Percentiles rank a stretch among this genome's conserved stretches.
These are phyloP conservation scores for Ia io DNA, from an alignment of 2,113 vertebrate species.

Conservation along the genomic window DNA sequence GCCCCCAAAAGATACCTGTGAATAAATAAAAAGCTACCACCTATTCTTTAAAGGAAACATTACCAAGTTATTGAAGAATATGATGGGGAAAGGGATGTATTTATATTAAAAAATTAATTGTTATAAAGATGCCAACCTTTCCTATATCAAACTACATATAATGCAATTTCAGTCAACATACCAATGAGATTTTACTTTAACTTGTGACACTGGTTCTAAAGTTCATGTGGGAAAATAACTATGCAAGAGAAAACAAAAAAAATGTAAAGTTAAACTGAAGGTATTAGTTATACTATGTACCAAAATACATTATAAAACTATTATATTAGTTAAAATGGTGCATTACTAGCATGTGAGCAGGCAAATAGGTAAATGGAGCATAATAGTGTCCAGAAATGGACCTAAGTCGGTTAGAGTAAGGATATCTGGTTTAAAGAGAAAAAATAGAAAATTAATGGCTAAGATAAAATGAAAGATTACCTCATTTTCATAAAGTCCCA, in stretches of 20 bases:
- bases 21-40: slow-evolving; percentile 2
- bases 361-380: not conserved
- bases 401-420: not conserved
- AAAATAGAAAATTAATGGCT: not conserved
- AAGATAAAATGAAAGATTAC: not conserved
- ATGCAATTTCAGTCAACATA: not conserved
- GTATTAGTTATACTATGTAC: not conserved
- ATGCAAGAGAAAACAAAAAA: not conserved
- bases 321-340: not conserved
- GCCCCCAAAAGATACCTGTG: not conserved
- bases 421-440: not conserved
- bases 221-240: not conserved
- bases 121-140: not conserved
- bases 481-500: not conserved
- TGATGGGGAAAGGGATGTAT: not conserved
- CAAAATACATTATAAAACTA: slow-evolving; percentile 3
- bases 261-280: not conserved
- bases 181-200: not conserved
- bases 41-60: not conserved
- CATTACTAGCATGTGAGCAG: not conserved
- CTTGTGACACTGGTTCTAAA: not conserved
- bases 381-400: not conserved
- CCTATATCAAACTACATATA: not conserved
- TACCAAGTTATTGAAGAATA: not conserved
- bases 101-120: not conserved